Percentiles rank a stretch among this genome's conserved stretches.
Evolutionary conservation across 2,888 invertebrate species (phyloP).

Genomic region (Calameuta idolon): DNA sequence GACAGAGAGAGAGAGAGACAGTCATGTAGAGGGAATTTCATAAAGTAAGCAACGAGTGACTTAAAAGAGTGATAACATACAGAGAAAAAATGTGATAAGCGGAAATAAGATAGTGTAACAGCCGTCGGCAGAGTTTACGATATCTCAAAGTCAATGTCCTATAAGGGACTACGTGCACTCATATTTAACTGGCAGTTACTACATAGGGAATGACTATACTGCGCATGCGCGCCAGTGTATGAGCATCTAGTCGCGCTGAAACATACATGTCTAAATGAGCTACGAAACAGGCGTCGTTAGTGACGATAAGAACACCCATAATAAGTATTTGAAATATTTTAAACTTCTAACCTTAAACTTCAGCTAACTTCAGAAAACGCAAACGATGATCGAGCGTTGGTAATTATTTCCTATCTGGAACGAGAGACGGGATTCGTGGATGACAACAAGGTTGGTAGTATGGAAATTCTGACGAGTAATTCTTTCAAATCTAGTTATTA

Average conservation of each 20-base stretch:
- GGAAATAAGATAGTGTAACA: constrained; percentile 59
- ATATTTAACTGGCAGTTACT: constrained; percentile 1
- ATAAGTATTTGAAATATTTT: not conserved
- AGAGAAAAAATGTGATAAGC: constrained; percentile 60
- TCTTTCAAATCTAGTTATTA: not conserved
- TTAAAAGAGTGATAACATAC: constrained; percentile 50
- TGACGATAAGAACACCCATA: not conserved
- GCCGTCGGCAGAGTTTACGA: constrained; percentile 54
- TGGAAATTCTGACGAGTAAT: not conserved
- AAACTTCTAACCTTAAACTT: constrained; percentile 45
- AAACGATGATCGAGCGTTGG: not conserved
- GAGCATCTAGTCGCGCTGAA: not conserved
- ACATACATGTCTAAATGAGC: not conserved
- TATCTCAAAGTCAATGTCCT: constrained; percentile 68
- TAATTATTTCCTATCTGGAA: not conserved
- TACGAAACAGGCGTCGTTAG: not conserved
- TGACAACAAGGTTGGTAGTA: not conserved
- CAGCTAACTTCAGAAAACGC: too few relatives aligned
- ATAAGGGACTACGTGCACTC: constrained; percentile 55
- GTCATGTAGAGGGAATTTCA: constrained; percentile 8
- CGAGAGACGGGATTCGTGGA: not conserved
- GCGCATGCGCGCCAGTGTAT: not conserved
- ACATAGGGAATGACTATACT: not conserved
- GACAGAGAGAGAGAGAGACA: not conserved
- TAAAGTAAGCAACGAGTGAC: constrained; percentile 18